Base-by-base conservation (phyloP, 1,140 invertebrate genomes). In the Bombus superbus region DNA sequence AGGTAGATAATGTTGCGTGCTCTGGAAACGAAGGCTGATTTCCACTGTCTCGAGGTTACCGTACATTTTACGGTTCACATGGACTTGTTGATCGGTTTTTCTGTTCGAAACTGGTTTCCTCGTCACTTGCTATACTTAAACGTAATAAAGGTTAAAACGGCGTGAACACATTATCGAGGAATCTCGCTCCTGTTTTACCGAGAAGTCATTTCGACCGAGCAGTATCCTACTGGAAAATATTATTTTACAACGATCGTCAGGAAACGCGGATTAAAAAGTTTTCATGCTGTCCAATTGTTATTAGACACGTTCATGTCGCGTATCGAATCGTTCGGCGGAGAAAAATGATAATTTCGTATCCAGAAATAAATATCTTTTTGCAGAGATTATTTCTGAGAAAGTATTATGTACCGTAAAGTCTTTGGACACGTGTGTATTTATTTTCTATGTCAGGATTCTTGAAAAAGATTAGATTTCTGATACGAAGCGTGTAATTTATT, bases 11-110 rank as follows among this genome's bases (percentile, higher is more conserved):
- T 8, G 32, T 81, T 69, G 77, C 62, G 38, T 32, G 73, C 40
- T n/a, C 32, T 22, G n/a, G 3, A 77, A 83, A 74, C 72, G 90
- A 92, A 91, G 89, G 91, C 78, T 89, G 80, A 76, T 80, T 87
- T 86, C 87, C 73, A 82, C 76, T 85, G 89, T 92, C 88, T 91
- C 91, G 91, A 92, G 91, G 91, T 85, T 87, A 89, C 72, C 81
- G 22, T 62, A 79, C 74, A 71, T 89, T 87, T 89, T 87, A 82
- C 78, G 85, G 81, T 84, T 87, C 57, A 64, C 68, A 78, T 42
- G 85, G 78, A 84, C 75, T 53, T 66, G 78, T 85, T 68, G 78
- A 84, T 77, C 66, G 53, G 68, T 78, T 85, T 90, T 86, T 85
- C 68, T 75, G 59, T 28, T 59, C 42, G 64, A 66, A 89, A 89